These are phyloP conservation scores for Frankliniella fusca DNA, from an alignment of 2,888 invertebrate genomes.

Conservation along the genomic window DNA sequence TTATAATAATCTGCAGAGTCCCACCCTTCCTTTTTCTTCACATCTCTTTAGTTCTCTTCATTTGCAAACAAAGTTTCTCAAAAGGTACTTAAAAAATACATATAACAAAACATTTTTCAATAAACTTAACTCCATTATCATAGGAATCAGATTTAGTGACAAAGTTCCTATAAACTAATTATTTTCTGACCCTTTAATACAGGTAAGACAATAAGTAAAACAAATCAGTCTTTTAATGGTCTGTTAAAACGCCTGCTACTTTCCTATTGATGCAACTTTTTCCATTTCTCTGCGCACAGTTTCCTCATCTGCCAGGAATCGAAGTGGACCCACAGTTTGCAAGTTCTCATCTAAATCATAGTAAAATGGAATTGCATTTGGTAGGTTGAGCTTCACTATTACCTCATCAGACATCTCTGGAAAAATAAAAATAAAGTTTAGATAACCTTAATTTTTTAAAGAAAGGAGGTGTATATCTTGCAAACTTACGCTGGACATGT, in stretches of 20 bases:
- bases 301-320: constrained; percentile 60
- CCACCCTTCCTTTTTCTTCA: no score
- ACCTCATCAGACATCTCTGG: constrained; percentile 54
- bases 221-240: constrained; percentile 3
- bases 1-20: no score
- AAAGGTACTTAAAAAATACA: background rate
- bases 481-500: constrained; percentile 70
- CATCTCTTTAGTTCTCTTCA: background rate
- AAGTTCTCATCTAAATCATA: constrained; percentile 57
- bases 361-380: constrained; percentile 62
- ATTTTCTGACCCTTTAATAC: background rate
- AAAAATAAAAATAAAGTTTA: constrained; percentile 40
- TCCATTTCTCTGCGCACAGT: constrained; percentile 59
- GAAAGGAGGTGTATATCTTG: constrained; percentile 20
- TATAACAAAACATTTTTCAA: background rate
- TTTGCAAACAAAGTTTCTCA: background rate
- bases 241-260: constrained; percentile 39
- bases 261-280: constrained; percentile 55
- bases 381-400: constrained; percentile 59
- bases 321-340: constrained; percentile 57
- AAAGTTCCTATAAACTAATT: no score
- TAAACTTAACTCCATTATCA: no score
- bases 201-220: background rate
- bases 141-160: no score
- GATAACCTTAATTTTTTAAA: constrained; percentile 33